A percentile compares a stretch with the other conserved stretches of the same genome.
These are phyloP conservation scores for Odontocolon sp. DNA, from an alignment of 2,888 invertebrate species.

Conservation along the genomic window DNA sequence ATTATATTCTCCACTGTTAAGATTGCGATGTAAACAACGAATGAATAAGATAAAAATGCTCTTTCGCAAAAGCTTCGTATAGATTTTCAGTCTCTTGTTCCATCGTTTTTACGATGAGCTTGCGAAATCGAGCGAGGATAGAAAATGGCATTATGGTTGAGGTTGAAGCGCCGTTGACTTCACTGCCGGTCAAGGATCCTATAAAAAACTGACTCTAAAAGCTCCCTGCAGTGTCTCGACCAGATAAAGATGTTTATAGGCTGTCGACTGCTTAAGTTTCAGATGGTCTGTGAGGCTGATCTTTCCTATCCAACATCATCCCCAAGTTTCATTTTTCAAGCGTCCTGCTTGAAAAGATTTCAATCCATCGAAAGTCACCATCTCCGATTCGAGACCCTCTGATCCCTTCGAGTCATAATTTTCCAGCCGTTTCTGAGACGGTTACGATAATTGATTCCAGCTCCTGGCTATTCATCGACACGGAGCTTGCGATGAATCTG, in stretches of 20 bases:
- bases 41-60: slow-evolving; percentile 20
- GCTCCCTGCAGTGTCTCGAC: slow-evolving; percentile 32
- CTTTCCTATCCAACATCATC: not conserved
- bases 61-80: not conserved
- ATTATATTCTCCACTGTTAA: slow-evolving; percentile 4
- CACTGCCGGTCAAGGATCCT: slow-evolving; percentile 29
- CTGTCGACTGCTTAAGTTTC: slow-evolving; percentile 23
- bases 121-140: slow-evolving; percentile 14
- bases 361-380: not conserved
- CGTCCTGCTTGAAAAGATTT: not conserved
- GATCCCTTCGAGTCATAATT: not conserved
- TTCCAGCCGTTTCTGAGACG: too few relatives aligned
- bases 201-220: slow-evolving; percentile 35
- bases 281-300: not conserved
- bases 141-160: not conserved
- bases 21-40: slow-evolving; percentile 8
- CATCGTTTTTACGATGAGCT: slow-evolving; percentile 19
- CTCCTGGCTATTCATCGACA: too few relatives aligned
- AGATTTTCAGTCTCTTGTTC: slow-evolving; percentile 14
- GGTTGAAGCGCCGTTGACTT: not conserved
- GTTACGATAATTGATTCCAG: slow-evolving; percentile 9
- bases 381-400: not conserved
- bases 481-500: too few relatives aligned
- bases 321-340: not conserved
- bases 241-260: slow-evolving; percentile 54